These are phyloP conservation scores for Drosophila tani DNA, from an alignment of 1,140 invertebrate species.

Conservation along the genomic window DNA sequence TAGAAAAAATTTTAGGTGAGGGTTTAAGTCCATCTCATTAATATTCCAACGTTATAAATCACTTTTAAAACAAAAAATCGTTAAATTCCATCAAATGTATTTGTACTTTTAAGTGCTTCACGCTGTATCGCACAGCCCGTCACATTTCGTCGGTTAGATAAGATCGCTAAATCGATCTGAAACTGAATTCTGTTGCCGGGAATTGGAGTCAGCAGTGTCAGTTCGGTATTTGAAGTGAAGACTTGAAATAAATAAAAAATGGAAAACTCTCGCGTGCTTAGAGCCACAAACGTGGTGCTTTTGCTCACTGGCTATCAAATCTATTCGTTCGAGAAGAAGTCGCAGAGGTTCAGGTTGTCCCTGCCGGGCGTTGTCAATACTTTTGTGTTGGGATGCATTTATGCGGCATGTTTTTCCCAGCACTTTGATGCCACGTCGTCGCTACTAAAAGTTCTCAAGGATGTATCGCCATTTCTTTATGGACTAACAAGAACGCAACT, in stretches of 20 bases:
- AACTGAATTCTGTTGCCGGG: constrained; percentile 1
- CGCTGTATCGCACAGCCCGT: constrained; percentile 15
- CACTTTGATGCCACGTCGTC: constrained; percentile 59
- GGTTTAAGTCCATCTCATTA: constrained; percentile 1
- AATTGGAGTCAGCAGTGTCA: constrained; percentile 2
- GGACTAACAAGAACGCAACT: constrained; percentile 59
- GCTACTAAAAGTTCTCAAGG: constrained; percentile 52
- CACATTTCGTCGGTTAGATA: constrained; percentile 55
- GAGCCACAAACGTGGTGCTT: constrained; percentile 57
- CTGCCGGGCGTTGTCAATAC: constrained; percentile 48
- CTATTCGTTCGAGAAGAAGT: constrained; percentile 60
- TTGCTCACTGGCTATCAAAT: constrained; percentile 69
- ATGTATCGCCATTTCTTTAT: constrained; percentile 68
- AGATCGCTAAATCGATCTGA: constrained; percentile 15
- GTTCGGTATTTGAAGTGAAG: constrained; percentile 8
- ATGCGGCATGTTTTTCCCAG: constrained; percentile 63
- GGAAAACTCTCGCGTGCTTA: constrained; percentile 63
- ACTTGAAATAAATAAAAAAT: constrained; percentile 28
- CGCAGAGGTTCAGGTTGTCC: constrained; percentile 54
- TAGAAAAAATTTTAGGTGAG: no score
- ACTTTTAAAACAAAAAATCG: background rate
- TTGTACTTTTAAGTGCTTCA: constrained; percentile 32
- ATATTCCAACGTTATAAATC: background rate
- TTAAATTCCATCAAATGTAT: background rate
- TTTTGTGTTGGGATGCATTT: constrained; percentile 49